Evolutionary conservation across 2,888 invertebrate species (phyloP).

Genomic region (Agriotes lineatus): DNA sequence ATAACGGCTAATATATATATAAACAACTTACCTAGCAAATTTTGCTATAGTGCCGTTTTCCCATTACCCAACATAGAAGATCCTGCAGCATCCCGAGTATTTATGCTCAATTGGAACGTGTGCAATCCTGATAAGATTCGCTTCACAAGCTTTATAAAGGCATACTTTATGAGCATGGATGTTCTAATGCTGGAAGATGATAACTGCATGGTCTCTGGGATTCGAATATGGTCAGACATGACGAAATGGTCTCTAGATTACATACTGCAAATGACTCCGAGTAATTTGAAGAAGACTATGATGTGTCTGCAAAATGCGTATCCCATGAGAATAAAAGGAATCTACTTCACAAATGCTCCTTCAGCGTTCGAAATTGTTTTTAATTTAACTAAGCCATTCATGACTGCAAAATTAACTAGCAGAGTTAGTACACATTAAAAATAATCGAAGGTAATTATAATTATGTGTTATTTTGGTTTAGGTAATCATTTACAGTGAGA

Average conservation of each 20-base stretch:
- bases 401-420: not conserved
- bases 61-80: not conserved
- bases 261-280: constrained; percentile 67
- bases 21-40: too few species aligned
- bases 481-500: constrained; percentile 67
- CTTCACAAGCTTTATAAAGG: constrained; percentile 63
- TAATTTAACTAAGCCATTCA: constrained; percentile 17
- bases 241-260: not conserved
- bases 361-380: not conserved
- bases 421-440: not conserved
- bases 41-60: not conserved
- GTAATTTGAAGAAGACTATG: constrained; percentile 68
- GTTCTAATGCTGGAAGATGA: constrained; percentile 72
- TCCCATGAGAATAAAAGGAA: constrained; percentile 71
- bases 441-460: too few species aligned
- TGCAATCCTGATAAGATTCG: not conserved
- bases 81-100: not conserved
- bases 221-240: constrained; percentile 66
- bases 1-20: too few species aligned
- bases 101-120: not conserved
- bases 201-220: constrained; percentile 67
- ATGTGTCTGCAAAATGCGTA: constrained; percentile 64
- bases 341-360: constrained; percentile 59
- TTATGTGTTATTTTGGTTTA: constrained; percentile 62
- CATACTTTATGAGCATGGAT: constrained; percentile 70